Conservation (phyloP, 2,888 invertebrate species). For the Melieria picta region DNA sequence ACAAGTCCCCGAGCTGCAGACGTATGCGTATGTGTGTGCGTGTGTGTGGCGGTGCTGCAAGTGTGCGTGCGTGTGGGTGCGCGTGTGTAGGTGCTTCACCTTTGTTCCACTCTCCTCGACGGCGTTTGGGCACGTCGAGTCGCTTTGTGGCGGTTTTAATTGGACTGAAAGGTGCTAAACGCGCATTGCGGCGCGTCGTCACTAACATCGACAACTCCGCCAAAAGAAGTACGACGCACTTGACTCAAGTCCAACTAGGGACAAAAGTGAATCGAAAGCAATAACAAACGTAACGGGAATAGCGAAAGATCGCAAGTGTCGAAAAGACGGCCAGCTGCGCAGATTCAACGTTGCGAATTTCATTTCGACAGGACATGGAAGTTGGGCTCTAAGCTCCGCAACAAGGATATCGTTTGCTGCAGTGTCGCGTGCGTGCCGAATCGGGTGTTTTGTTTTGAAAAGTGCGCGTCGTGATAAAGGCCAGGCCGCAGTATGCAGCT, state of each 20-base stretch:
- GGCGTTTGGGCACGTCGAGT: slow-evolving; percentile 44
- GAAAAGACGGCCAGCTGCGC: background rate
- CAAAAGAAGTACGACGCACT: background rate
- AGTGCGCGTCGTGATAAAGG: no score
- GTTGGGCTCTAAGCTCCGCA: no score
- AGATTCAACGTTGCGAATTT: background rate
- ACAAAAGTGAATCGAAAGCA: background rate
- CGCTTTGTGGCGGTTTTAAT: slow-evolving; percentile 42
- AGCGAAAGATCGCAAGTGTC: background rate
- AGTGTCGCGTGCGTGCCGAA: no score
- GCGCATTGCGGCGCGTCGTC: slow-evolving; percentile 54
- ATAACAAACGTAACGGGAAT: background rate
- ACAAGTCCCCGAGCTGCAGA: slow-evolving; percentile 16
- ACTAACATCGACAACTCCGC: slow-evolving; percentile 41
- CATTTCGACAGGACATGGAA: no score
- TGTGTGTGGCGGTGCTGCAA: slow-evolving; percentile 10
- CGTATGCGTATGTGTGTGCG: slow-evolving; percentile 7
- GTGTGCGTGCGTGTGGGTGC: slow-evolving; percentile 16
- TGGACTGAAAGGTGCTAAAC: slow-evolving; percentile 53
- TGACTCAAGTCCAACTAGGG: background rate
- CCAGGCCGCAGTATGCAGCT: no score
- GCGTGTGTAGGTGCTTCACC: slow-evolving; percentile 30
- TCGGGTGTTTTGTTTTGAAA: no score
- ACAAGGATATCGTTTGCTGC: no score
- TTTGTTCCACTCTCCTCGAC: slow-evolving; percentile 22